Percentiles rank a stretch among this genome's conserved stretches.
Conservation (phyloP, 2,888 invertebrate genomes). For the Polydesmus complanatus region DNA sequence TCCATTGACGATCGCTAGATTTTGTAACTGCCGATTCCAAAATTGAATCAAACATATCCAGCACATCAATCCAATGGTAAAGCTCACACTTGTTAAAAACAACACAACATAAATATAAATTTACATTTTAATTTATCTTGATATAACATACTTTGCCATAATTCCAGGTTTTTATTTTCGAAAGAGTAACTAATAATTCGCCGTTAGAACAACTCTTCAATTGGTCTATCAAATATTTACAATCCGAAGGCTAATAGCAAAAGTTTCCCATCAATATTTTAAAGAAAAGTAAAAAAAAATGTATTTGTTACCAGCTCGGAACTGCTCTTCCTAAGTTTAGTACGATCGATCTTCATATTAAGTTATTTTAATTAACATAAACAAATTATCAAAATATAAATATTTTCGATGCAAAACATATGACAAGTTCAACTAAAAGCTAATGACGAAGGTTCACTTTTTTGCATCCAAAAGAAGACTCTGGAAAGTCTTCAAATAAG, state of each 20-base stretch:
- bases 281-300: constrained; percentile 18
- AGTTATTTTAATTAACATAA: no score
- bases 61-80: constrained; percentile 70
- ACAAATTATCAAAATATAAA: no score
- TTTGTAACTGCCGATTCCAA: constrained; percentile 56
- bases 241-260: constrained; percentile 47
- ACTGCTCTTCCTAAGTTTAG: constrained; percentile 64
- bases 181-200: constrained; percentile 51
- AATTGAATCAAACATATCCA: constrained; percentile 59
- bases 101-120: background rate
- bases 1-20: constrained; percentile 49
- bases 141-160: constrained; percentile 48
- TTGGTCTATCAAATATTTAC: constrained; percentile 57
- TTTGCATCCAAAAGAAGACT: no score
- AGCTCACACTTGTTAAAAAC: constrained; percentile 48
- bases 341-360: constrained; percentile 67
- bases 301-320: constrained; percentile 53
- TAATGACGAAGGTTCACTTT: no score
- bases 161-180: constrained; percentile 63
- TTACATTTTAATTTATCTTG: background rate
- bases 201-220: constrained; percentile 46
- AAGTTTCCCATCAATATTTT: background rate
- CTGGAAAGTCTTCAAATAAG: no score
- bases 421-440: no score
- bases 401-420: no score